These are phyloP conservation scores for Saccostrea cuccullata DNA, from an alignment of 1,140 invertebrate genomes.

Conservation along the genomic window DNA sequence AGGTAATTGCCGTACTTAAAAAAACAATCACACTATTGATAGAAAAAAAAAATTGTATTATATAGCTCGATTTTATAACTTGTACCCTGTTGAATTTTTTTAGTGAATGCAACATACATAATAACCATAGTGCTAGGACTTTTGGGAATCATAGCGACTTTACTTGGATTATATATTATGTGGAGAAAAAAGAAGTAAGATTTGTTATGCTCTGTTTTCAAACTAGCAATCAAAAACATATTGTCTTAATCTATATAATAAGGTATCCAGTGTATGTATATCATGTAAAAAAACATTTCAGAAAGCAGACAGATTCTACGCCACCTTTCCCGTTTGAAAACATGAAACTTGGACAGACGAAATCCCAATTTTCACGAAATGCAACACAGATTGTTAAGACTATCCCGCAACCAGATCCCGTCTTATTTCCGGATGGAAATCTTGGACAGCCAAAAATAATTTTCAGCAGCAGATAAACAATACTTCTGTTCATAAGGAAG, in stretches of 20 bases:
- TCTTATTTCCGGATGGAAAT: neutral
- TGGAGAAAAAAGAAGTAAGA: conserved; percentile 3
- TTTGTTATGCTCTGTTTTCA: neutral
- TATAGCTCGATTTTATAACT: too few relatives aligned
- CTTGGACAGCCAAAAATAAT: neutral
- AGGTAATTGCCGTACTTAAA: too few relatives aligned
- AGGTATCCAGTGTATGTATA: neutral
- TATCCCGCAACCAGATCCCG: neutral
- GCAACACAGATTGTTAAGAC: neutral
- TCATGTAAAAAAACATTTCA: neutral
- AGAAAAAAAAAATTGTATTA: neutral
- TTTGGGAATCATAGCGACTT: neutral
- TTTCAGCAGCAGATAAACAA: neutral
- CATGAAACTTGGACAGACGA: conserved; percentile 4
- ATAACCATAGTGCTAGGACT: neutral
- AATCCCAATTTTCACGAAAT: neutral
- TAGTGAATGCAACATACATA: neutral
- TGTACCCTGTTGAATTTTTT: neutral
- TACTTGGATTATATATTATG: neutral
- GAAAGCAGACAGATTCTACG: neutral
- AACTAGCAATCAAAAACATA: neutral
- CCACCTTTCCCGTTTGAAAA: neutral
- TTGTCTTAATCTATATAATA: neutral
- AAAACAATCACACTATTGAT: too few relatives aligned
- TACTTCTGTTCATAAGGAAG: too few relatives aligned